Base-by-base conservation (phyloP, 2,113 vertebrate species). In the Trochalopteron elliotii region DNA sequence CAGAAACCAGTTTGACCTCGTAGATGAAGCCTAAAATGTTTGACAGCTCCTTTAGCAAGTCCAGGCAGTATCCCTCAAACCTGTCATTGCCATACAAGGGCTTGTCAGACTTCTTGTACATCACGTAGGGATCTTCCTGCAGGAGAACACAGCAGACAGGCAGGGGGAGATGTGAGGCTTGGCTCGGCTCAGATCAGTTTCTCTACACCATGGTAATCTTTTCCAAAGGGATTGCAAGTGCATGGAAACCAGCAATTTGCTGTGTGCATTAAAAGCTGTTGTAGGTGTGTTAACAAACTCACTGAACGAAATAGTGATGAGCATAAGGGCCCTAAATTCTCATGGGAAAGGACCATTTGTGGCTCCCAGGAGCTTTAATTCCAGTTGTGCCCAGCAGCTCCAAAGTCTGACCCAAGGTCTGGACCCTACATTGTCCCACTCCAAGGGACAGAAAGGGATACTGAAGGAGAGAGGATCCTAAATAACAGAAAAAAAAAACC, bases 31-130 rank as follows among this genome's bases (percentile, higher is more conserved):
- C 99, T 83, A 99, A 96, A 80, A 99, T 99, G 96, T 98, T 99
- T 90, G 99, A 99, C 81, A 99, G 98, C 96, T 99, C 99, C 95
- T 99, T 99, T 64, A 99, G 97, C 71, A 99, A 97, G 97, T 99
- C 99, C 89, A 99, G 97, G 95, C 99, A 99, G 97, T 99, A 99
- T 22, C 99, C 99, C 94, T 99, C 99, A 11, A 99, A 99, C 90
- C 99, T 98, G 96, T 99, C 99, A 71, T 99, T 99, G 65, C 99
- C 99, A 23, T 99, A 99, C 40, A 99, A 96, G 1, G 99, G 99
- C 96, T 99, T 99, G 91, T 99, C 99, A 13, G 99, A 99, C 94
- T 99, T 99, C 98, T 99, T 99, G 90, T 99, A 98, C 99, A 99
- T 99, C 83, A 99, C 99, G 9, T 99, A 99, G 22, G 99, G 99